Conservation (phyloP, 2,888 invertebrate genomes). For the Euzetes globulus region DNA sequence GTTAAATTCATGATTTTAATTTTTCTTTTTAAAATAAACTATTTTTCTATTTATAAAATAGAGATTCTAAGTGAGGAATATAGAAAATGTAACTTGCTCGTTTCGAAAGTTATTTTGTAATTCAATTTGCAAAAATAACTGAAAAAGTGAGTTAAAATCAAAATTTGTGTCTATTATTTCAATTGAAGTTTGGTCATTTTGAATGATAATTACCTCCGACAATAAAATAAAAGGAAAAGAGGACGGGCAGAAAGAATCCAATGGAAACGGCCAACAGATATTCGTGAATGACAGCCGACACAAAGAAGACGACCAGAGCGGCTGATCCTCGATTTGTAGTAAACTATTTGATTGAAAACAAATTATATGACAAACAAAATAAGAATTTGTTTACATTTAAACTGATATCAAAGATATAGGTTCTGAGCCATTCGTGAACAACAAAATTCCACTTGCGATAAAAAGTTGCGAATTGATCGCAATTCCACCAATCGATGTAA, state of each 20-base stretch:
- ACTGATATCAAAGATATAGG: slow-evolving; percentile 68
- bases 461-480: slow-evolving; percentile 67
- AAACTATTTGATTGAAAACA: not conserved
- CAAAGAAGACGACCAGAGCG: slow-evolving; percentile 59
- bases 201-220: slow-evolving; percentile 52
- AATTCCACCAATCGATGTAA: slow-evolving; percentile 90
- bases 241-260: slow-evolving; percentile 77
- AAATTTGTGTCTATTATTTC: no score
- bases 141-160: no score
- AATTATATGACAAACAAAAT: not conserved
- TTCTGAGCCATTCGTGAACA: slow-evolving; percentile 87
- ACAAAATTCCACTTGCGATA: slow-evolving; percentile 93
- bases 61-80: no score
- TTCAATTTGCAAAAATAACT: not conserved
- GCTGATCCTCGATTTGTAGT: slow-evolving; percentile 44
- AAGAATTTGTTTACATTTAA: slow-evolving; percentile 47
- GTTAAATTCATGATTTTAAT: no score
- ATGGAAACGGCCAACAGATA: slow-evolving; percentile 69
- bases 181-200: not conserved
- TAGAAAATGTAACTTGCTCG: no score
- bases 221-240: slow-evolving; percentile 67
- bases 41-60: no score
- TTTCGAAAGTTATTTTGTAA: not conserved
- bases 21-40: no score
- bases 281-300: slow-evolving; percentile 83